Base-by-base conservation (phyloP, 2,113 vertebrate species). In the Panthera uncia region DNA sequence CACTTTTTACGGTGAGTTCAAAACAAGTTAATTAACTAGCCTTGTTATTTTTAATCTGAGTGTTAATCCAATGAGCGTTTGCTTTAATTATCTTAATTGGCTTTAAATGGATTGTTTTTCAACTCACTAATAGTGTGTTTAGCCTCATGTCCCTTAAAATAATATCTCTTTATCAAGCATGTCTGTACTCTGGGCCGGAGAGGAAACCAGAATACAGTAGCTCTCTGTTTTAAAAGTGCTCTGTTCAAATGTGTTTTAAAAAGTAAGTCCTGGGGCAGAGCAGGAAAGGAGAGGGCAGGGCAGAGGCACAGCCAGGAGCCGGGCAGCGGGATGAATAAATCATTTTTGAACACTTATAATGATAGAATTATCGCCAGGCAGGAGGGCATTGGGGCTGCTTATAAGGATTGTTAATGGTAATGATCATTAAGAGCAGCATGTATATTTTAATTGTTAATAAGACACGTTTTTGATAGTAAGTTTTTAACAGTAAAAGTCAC, bases 31-130 rank as follows among this genome's bases (percentile, higher is more conserved):
- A 87, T n/a, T 61, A 94, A 96, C 96, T 84, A 90, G 55, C 65
- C 83, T 93, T 71, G 89, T 90, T 96, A 87, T 96, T 97, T 97
- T 97, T 61, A 83, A 93, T 94, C 87, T 87, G 90, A 86, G 57
- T 71, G 82, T 66, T 96, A 98, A 98, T 92, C 95, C 66, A 74
- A 33, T 33, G 61, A 83, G 31, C 27, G 19, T 95, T 94, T 95
- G 94, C 85, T 91, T 89, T 92, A 95, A 92, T 94, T 76, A 87
- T 57, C 41, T 89, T 92, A 96, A 96, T 94, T 96, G 69, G 87
- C 65, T 95, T 97, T 71, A 65, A 94, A 74, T 66, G 45, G 89
- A 91, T 94, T 95, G 93, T 94, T 97, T 97, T 96, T 88, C 82
- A 89, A 89, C 73, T 96, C 69, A n/a, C 78, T 79, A 16, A 86